These are phyloP conservation scores for Drosophila nigricruria DNA, from an alignment of 2,888 invertebrate genomes.

Conservation along the genomic window DNA sequence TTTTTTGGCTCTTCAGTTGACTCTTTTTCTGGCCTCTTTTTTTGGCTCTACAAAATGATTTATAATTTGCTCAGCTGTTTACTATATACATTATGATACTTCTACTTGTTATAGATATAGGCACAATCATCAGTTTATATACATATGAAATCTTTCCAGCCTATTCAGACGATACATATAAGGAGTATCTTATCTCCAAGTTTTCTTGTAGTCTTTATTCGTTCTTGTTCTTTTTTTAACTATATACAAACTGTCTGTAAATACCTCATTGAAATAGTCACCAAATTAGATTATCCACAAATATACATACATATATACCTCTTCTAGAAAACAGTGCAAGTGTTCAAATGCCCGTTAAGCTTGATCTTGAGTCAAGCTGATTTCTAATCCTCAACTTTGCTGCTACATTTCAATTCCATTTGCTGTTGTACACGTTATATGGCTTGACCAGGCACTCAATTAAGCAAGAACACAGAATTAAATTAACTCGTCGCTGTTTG, in stretches of 20 bases:
- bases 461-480: slow-evolving; percentile 68
- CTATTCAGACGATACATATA: too few relatives aligned
- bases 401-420: slow-evolving; percentile 55
- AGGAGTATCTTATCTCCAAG: too few relatives aligned
- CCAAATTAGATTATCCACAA: background rate
- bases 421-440: slow-evolving; percentile 9
- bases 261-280: background rate
- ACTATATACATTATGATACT: too few relatives aligned
- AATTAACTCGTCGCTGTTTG: slow-evolving; percentile 64
- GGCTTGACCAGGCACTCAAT: slow-evolving; percentile 69
- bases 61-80: too few relatives aligned
- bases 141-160: too few relatives aligned
- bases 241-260: background rate
- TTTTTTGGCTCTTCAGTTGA: too few relatives aligned
- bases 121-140: too few relatives aligned
- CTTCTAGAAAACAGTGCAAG: background rate
- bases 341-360: slow-evolving; percentile 16
- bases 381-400: slow-evolving; percentile 25
- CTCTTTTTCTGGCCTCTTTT: too few relatives aligned
- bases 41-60: too few relatives aligned
- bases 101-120: background rate
- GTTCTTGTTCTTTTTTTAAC: background rate
- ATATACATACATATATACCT: background rate
- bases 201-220: background rate
- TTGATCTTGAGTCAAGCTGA: slow-evolving; percentile 6